These are phyloP conservation scores for Thymallus thymallus DNA, from an alignment of 2,113 vertebrate species.

Conservation along the genomic window DNA sequence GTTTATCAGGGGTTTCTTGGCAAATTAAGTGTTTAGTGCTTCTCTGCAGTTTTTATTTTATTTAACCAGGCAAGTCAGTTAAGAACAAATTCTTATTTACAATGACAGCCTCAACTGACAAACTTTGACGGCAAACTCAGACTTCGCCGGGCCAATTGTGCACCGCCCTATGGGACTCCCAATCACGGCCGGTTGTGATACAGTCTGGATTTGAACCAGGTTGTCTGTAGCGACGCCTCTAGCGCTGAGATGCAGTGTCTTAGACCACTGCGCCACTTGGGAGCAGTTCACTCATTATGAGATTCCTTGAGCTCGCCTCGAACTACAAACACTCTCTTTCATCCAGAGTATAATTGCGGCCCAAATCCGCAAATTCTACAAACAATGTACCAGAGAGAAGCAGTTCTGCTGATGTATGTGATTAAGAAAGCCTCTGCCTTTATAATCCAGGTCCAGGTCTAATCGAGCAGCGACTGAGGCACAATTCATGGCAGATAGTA, in stretches of 20 bases:
- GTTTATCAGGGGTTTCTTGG: not conserved
- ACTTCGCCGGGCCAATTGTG: too few relatives aligned
- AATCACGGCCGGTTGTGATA: too few relatives aligned
- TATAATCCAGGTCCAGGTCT: constrained; percentile 19
- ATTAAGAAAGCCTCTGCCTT: constrained; percentile 31
- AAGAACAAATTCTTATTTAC: too few relatives aligned
- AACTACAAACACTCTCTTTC: constrained; percentile 31
- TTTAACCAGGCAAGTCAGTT: too few relatives aligned
- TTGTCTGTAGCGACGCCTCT: too few relatives aligned
- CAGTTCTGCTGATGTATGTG: constrained; percentile 35
- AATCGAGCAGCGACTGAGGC: constrained; percentile 15
- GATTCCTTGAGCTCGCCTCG: constrained; percentile 23
- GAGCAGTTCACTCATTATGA: constrained; percentile 33
- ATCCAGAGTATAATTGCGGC: constrained; percentile 30
- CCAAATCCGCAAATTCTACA: constrained; percentile 38
- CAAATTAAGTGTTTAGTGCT: not conserved
- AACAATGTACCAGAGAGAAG: constrained; percentile 13
- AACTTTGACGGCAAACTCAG: too few relatives aligned
- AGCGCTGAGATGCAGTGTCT: too few relatives aligned
- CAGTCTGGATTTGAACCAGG: too few relatives aligned
- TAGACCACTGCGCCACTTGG: too few relatives aligned
- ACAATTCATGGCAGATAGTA: constrained; percentile 16
- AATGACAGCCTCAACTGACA: too few relatives aligned
- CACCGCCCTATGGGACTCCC: too few relatives aligned
- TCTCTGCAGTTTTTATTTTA: too few relatives aligned